Conservation (phyloP, 2,797 vertebrate genomes). For the Hydrocynus forskahlii region DNA sequence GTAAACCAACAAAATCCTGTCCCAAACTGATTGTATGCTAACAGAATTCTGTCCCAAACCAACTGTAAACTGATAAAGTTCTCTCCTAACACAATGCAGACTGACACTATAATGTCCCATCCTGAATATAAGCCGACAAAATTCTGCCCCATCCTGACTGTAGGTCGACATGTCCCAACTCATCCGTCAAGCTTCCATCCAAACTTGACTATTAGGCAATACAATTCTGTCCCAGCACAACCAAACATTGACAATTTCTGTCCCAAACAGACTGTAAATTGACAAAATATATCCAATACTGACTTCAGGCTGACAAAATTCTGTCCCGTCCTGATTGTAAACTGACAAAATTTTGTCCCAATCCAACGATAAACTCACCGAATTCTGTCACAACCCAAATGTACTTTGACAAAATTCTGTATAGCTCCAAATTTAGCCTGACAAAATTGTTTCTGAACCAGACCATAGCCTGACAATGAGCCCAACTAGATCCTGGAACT, state of each 20-base stretch:
- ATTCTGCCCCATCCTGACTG: neutral
- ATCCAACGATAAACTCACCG: neutral
- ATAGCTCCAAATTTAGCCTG: neutral
- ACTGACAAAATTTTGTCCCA: neutral
- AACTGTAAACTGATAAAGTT: neutral
- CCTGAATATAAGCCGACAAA: neutral
- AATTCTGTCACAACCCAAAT: too few relatives aligned
- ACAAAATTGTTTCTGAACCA: neutral
- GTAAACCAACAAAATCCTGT: neutral
- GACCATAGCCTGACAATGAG: neutral
- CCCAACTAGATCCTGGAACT: too few relatives aligned
- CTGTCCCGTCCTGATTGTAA: neutral
- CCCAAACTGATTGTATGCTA: neutral
- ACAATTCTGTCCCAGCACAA: too few relatives aligned
- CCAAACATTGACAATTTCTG: neutral
- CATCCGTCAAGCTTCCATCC: too few relatives aligned
- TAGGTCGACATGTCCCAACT: too few relatives aligned
- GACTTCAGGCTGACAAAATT: too few relatives aligned
- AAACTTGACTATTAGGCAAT: too few relatives aligned
- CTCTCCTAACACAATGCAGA: neutral
- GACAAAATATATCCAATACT: too few relatives aligned
- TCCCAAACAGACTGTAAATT: too few relatives aligned
- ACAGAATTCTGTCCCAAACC: neutral
- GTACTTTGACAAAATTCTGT: neutral
- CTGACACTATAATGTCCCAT: neutral